Evolutionary conservation across 1,140 invertebrate genomes (phyloP).

Genomic region (Ceratina calcarata): DNA sequence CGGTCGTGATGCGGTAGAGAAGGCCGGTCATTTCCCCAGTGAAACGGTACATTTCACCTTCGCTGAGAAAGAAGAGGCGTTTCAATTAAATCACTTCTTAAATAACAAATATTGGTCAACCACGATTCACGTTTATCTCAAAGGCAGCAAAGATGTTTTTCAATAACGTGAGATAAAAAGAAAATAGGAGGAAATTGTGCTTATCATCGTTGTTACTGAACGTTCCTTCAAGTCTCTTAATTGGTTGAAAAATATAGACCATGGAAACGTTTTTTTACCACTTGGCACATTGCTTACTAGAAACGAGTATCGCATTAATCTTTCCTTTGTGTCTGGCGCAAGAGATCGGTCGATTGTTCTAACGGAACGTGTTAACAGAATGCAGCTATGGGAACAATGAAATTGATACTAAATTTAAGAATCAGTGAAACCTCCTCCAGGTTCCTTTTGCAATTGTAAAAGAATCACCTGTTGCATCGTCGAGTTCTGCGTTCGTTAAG

Average conservation of each 20-base stretch:
- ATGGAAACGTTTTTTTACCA: constrained; percentile 7
- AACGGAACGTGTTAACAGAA: too few relatives aligned
- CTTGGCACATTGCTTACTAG: background rate
- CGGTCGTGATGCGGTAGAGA: background rate
- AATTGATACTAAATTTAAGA: too few relatives aligned
- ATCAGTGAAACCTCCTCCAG: too few relatives aligned
- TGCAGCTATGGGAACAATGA: too few relatives aligned
- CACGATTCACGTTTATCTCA: background rate
- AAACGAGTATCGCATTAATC: constrained; percentile 3
- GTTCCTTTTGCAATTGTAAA: background rate
- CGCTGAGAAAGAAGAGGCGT: constrained; percentile 12
- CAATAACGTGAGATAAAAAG: too few relatives aligned
- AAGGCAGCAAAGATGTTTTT: too few relatives aligned
- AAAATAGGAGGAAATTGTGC: too few relatives aligned
- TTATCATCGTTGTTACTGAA: background rate
- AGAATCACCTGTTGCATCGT: constrained; percentile 12
- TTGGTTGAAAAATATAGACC: background rate
- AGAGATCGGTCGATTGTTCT: background rate
- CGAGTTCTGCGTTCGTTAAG: background rate
- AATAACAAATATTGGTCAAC: background rate
- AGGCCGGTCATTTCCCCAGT: constrained; percentile 11
- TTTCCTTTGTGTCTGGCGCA: background rate
- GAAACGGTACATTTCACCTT: constrained; percentile 34
- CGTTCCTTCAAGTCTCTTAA: constrained; percentile 3
- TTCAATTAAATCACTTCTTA: constrained; percentile 7